Evolutionary conservation across 1,140 invertebrate genomes (phyloP).

Genomic region (Dreissena rostriformis): DNA sequence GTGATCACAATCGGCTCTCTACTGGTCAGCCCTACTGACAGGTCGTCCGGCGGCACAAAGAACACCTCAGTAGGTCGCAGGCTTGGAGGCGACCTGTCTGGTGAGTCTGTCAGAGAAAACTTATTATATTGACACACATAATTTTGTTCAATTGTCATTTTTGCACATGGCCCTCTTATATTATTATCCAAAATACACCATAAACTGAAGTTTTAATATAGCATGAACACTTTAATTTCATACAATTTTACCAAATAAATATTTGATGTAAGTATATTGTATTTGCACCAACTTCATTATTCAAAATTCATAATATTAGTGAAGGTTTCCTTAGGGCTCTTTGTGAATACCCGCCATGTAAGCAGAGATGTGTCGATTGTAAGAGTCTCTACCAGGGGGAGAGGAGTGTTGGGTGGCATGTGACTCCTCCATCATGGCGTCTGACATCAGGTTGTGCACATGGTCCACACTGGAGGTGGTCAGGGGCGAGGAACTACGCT

Average conservation of each 20-base stretch:
- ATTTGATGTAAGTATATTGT: too few species aligned
- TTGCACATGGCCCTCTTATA: too few species aligned
- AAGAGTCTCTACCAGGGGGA: not conserved
- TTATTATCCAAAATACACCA: too few species aligned
- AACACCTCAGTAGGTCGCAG: slow-evolving; percentile 85
- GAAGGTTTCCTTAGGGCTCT: too few species aligned
- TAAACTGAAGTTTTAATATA: too few species aligned
- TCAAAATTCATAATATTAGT: too few species aligned
- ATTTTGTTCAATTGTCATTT: too few species aligned
- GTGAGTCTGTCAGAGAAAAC: slow-evolving; percentile 11
- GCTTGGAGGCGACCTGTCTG: slow-evolving; percentile 14
- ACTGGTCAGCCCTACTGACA: slow-evolving; percentile 51
- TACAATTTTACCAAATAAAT: too few species aligned
- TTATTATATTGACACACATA: too few species aligned
- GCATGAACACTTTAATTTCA: too few species aligned
- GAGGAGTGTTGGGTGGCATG: slow-evolving; percentile 8
- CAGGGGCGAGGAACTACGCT: slow-evolving; percentile 62
- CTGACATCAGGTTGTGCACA: slow-evolving; percentile 91
- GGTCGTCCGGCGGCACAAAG: slow-evolving; percentile 86
- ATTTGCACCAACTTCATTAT: too few species aligned
- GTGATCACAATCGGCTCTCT: slow-evolving; percentile 69
- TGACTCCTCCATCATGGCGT: slow-evolving; percentile 90
- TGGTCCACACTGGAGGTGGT: slow-evolving; percentile 86
- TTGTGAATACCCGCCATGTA: too few species aligned
- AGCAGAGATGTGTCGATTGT: not conserved